These are phyloP conservation scores for Anableps anableps DNA, from an alignment of 2,797 vertebrate species.

Conservation along the genomic window DNA sequence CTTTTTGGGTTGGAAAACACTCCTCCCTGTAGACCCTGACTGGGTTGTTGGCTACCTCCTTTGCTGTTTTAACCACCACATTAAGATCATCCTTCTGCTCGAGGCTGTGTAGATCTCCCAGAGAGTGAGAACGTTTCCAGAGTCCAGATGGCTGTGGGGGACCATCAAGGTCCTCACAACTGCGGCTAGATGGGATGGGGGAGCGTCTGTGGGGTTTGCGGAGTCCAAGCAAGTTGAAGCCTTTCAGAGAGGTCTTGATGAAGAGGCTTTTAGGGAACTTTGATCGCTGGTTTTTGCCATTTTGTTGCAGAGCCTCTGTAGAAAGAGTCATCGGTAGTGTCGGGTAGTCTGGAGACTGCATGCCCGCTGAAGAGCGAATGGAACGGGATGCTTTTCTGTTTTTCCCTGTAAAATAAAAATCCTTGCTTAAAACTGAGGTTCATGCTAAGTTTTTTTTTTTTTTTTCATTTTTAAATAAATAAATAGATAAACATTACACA, in stretches of 20 bases:
- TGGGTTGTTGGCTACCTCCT: conserved; percentile 42
- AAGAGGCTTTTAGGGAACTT: conserved; percentile 74
- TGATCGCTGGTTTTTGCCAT: conserved; percentile 74
- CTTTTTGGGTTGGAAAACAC: conserved; percentile 36
- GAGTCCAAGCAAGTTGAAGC: conserved; percentile 69
- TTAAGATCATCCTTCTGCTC: conserved; percentile 62
- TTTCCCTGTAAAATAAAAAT: conserved; percentile 85
- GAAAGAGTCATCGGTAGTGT: conserved; percentile 86
- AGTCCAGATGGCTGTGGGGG: conserved; percentile 59
- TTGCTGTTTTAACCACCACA: conserved; percentile 40
- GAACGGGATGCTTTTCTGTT: conserved; percentile 84
- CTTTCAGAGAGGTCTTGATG: conserved; percentile 77
- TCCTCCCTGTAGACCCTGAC: conserved; percentile 39
- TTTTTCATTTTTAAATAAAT: not conserved
- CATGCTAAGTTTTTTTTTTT: not conserved
- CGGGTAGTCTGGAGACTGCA: conserved; percentile 86
- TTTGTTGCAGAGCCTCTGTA: conserved; percentile 79
- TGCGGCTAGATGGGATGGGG: conserved; percentile 85
- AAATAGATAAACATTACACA: not conserved
- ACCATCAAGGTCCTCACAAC: conserved; percentile 90
- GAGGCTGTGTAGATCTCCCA: conserved; percentile 85
- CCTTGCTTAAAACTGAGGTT: conserved; percentile 18
- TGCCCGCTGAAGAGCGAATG: conserved; percentile 82
- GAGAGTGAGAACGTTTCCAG: conserved; percentile 92
- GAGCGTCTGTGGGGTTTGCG: conserved; percentile 83